Evolutionary conservation across 2,113 vertebrate species (phyloP), one percentile per base, ranked within the genome.

Genomic region (Dendrocopos noguchii): DNA sequence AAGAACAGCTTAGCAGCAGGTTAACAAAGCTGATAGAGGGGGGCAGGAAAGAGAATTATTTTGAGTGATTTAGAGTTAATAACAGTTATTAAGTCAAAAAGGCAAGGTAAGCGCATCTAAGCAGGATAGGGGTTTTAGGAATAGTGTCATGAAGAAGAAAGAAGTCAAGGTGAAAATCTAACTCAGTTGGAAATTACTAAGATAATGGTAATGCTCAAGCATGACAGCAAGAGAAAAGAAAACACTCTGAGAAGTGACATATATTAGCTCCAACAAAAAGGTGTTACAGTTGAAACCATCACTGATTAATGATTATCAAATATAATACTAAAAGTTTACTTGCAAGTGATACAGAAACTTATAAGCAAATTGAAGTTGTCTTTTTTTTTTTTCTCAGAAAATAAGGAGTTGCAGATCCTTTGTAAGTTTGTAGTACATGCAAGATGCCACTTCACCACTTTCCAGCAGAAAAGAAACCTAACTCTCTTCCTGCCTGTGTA

Each of bases 321-420:
- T 34, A 63, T 34, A 55, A 70, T 53, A 59, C 7, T 64, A 20
- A 78, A 25, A 60, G n/a, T 59, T 31, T 56, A 60, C 33, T 74
- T 67, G 3, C 12, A 60, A 60, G 4, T 34, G 10, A 63, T 18
- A 55, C 1, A 73, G 28, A 89, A 90, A 59, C 9, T 44, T 47
- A 27, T 28, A 28, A 28, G 27, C 15, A 16, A 55, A 28, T 55
- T 28, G 27, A 66, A 68, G 7, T 15, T 46, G 3, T 19, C 29
- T 11, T 56, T 1, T 65, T 6, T 1, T 27, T 24, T 21, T 2
- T 1, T 1, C 10, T 7, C 6, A 9, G 3, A 50, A 90, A 83
- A 88, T 29, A 70, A 63, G 2, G 6, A 52, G 12, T 55, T 5
- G 3, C 12, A 80, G 44, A 88, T 42, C 3, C 2, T 85, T 47